Evolutionary conservation across 2,113 vertebrate species (phyloP).

Genomic region (Pedionomus torquatus): DNA sequence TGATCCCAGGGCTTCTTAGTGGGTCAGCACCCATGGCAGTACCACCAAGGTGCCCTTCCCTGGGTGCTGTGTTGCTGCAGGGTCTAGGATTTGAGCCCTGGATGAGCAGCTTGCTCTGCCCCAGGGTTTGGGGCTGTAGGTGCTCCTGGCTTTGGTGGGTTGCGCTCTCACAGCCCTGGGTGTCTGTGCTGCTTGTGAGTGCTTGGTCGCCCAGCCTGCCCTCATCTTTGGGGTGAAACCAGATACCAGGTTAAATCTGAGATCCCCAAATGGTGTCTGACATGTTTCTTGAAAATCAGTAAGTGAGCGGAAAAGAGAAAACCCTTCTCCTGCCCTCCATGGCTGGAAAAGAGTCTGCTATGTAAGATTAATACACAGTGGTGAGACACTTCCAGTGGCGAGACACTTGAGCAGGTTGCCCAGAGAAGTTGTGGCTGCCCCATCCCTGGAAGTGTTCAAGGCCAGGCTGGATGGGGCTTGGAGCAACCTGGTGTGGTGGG

Average conservation of each 20-base stretch:
- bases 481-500: too few species aligned
- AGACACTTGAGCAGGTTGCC: not conserved
- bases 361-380: not conserved
- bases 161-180: not conserved
- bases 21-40: not conserved
- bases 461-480: too few species aligned
- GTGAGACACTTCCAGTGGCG: not conserved
- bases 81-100: not conserved
- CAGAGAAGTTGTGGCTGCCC: too few species aligned
- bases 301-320: not conserved
- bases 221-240: not conserved
- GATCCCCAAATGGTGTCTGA: not conserved
- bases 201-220: not conserved
- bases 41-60: rapidly evolving
- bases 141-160: not conserved
- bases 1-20: rapidly evolving
- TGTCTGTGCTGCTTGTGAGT: not conserved
- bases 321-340: not conserved
- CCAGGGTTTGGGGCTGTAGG: not conserved
- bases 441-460: too few species aligned
- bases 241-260: not conserved
- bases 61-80: not conserved
- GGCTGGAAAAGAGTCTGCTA: not conserved
- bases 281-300: not conserved
- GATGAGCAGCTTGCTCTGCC: not conserved